These are phyloP conservation scores for Thymallus thymallus DNA, from an alignment of 2,113 vertebrate genomes.

Conservation along the genomic window DNA sequence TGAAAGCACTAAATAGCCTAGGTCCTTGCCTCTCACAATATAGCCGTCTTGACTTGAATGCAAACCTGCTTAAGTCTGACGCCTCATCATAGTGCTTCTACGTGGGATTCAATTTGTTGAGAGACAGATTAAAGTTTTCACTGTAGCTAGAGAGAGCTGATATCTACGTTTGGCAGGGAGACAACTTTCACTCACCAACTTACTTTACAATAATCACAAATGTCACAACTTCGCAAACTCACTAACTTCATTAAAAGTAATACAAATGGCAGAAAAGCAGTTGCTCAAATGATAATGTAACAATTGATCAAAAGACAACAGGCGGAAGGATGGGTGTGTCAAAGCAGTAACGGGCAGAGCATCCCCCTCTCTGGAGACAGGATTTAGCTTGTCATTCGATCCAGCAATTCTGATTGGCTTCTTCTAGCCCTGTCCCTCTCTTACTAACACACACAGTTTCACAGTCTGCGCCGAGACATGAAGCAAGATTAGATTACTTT, in stretches of 20 bases:
- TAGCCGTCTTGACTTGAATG: too few relatives aligned
- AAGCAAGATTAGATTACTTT: constrained; percentile 5
- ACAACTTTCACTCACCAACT: background rate
- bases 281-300: constrained; percentile 1
- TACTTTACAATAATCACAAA: constrained; percentile 3
- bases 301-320: constrained; percentile 13
- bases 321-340: background rate
- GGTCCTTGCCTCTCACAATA: background rate
- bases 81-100: background rate
- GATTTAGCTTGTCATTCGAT: background rate
- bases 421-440: background rate
- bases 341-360: background rate
- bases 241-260: constrained; percentile 15
- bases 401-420: background rate
- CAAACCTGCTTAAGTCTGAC: background rate
- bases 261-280: background rate
- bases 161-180: constrained; percentile 1
- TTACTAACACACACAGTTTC: background rate
- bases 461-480: constrained; percentile 2
- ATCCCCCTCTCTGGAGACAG: background rate
- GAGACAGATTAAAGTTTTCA: background rate
- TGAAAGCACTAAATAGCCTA: background rate
- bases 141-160: background rate
- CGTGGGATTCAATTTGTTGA: background rate
- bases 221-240: background rate